These are phyloP conservation scores for Sepiola atlantica DNA, from an alignment of 2,888 invertebrate species.

Conservation along the genomic window DNA sequence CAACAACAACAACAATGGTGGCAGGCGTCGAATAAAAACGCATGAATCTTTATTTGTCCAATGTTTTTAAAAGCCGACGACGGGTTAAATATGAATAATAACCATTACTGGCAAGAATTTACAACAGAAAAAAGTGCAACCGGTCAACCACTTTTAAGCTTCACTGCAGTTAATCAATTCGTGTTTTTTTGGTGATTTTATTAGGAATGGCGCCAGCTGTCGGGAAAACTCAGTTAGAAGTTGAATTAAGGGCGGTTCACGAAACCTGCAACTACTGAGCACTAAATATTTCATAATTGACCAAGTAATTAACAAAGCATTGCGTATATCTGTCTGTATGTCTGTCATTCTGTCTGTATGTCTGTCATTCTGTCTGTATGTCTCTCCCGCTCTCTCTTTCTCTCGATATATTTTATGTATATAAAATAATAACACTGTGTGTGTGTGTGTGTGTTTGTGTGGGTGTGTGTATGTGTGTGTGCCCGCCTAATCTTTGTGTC, in stretches of 20 bases:
- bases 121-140: not conserved
- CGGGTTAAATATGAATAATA: not conserved
- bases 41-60: not conserved
- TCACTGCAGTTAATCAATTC: not conserved
- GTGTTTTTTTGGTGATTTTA: not conserved
- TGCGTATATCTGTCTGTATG: no score
- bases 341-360: no score
- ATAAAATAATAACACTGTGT: no score
- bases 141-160: not conserved
- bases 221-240: not conserved
- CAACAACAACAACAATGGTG: not conserved
- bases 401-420: no score
- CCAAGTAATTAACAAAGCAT: not conserved
- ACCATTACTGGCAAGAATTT: not conserved
- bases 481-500: no score
- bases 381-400: no score
- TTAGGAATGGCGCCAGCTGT: not conserved
- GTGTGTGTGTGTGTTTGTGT: no score
- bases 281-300: not conserved
- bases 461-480: no score
- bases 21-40: not conserved
- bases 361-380: no score
- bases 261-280: not conserved
- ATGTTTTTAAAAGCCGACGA: not conserved
- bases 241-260: not conserved